A percentile compares a stretch with the other conserved stretches of the same genome.
These are phyloP conservation scores for Daktulosphaira vitifoliae DNA, from an alignment of 1,140 invertebrate species.

Conservation along the genomic window DNA sequence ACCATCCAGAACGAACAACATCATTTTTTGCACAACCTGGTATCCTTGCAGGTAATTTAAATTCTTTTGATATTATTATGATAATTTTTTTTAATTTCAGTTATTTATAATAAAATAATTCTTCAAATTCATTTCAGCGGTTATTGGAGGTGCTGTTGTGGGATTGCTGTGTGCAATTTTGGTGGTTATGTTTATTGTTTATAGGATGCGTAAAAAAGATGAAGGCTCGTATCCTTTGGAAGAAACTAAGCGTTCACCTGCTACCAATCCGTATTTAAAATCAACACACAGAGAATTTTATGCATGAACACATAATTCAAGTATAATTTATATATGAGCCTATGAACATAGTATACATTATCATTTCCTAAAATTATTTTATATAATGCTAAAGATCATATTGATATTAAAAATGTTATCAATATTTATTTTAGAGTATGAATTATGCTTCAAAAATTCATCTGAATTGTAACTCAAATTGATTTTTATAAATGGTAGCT, in stretches of 20 bases:
- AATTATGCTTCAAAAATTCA: background rate
- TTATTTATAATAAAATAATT: too few species aligned
- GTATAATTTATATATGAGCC: constrained; percentile 5
- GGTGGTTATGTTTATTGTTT: constrained; percentile 98
- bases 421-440: background rate
- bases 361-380: constrained; percentile 17
- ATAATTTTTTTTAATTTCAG: background rate
- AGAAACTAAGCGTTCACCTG: constrained; percentile 88
- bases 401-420: too few species aligned
- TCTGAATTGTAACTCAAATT: background rate
- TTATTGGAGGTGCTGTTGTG: constrained; percentile 96
- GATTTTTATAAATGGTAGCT: background rate
- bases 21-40: constrained; percentile 91
- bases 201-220: constrained; percentile 99
- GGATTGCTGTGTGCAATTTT: constrained; percentile 93
- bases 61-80: background rate
- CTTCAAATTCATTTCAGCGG: constrained; percentile 65
- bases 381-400: too few species aligned
- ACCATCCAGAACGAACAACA: constrained; percentile 56
- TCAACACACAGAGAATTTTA: constrained; percentile 89
- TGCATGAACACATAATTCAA: constrained; percentile 56
- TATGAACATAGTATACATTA: constrained; percentile 29
- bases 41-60: constrained; percentile 73
- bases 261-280: constrained; percentile 80
- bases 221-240: constrained; percentile 97